These are phyloP conservation scores for Myotis brandtii DNA, from an alignment of 2,113 vertebrate species.

Conservation along the genomic window DNA sequence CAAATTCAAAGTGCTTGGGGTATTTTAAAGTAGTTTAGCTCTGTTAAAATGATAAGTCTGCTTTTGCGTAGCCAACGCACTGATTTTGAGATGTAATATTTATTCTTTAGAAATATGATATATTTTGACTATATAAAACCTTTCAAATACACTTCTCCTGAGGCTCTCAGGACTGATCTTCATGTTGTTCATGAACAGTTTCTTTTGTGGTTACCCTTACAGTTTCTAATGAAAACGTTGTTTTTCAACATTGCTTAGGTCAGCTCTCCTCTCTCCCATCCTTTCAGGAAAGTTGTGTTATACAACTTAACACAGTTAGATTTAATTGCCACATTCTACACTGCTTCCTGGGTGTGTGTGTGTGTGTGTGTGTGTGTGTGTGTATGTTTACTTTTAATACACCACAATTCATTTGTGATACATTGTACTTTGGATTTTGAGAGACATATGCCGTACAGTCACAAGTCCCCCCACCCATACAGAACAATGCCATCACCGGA, in stretches of 20 bases:
- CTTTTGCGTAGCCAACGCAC: not conserved
- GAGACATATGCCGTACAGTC: accelerated
- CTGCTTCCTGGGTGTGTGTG: not conserved
- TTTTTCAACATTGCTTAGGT: not conserved
- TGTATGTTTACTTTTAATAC: not conserved
- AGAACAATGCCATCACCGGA: not conserved
- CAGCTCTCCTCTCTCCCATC: not conserved
- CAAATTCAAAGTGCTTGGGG: not conserved
- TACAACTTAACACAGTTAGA: not conserved
- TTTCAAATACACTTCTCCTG: not conserved
- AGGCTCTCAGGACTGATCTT: not conserved
- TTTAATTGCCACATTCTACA: not conserved
- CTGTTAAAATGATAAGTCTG: not conserved
- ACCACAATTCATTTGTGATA: not conserved
- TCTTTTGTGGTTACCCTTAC: not conserved
- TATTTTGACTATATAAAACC: not conserved
- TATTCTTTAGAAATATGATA: not conserved
- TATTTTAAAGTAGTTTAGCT: not conserved
- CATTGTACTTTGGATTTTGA: not conserved
- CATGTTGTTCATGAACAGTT: not conserved
- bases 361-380: not conserved
- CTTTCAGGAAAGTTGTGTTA: not conserved
- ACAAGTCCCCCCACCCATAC: not conserved
- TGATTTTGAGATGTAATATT: not conserved
- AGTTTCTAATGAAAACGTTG: not conserved